Evolutionary conservation across 2,888 invertebrate genomes (phyloP).

Genomic region (Diabrotica balteata): DNA sequence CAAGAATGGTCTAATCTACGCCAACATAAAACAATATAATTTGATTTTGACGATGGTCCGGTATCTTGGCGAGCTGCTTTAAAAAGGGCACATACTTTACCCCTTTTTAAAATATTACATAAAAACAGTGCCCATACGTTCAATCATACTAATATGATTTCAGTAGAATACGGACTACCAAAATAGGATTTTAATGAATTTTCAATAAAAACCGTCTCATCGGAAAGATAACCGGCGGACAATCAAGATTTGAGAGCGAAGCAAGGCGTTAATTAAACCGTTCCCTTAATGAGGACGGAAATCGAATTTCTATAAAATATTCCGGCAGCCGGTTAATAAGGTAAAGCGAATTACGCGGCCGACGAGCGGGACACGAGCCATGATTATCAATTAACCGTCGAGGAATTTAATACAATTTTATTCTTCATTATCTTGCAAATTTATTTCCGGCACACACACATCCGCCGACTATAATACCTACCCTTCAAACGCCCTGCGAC

Average conservation of each 20-base stretch:
- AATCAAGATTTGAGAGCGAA: neutral
- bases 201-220: too few species aligned
- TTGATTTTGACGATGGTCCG: too few species aligned
- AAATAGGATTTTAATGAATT: too few species aligned
- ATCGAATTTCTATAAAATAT: constrained; percentile 47
- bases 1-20: too few species aligned
- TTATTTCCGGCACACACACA: constrained; percentile 32
- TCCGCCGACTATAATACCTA: constrained; percentile 21
- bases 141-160: too few species aligned
- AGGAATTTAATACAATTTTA: constrained; percentile 42
- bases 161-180: too few species aligned
- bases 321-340: constrained; percentile 41
- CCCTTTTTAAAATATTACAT: too few species aligned
- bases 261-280: constrained; percentile 32
- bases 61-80: too few species aligned
- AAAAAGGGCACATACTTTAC: too few species aligned
- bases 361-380: constrained; percentile 38
- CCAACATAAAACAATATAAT: too few species aligned
- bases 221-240: neutral
- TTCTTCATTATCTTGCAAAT: constrained; percentile 38
- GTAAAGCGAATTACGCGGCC: constrained; percentile 42
- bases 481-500: constrained; percentile 11
- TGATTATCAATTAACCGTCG: constrained; percentile 44
- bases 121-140: too few species aligned
- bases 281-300: constrained; percentile 39